These are phyloP conservation scores for Strongylocentrotus purpuratus DNA, from an alignment of 35 echinoderm and acorn worm species.

Conservation along the genomic window DNA sequence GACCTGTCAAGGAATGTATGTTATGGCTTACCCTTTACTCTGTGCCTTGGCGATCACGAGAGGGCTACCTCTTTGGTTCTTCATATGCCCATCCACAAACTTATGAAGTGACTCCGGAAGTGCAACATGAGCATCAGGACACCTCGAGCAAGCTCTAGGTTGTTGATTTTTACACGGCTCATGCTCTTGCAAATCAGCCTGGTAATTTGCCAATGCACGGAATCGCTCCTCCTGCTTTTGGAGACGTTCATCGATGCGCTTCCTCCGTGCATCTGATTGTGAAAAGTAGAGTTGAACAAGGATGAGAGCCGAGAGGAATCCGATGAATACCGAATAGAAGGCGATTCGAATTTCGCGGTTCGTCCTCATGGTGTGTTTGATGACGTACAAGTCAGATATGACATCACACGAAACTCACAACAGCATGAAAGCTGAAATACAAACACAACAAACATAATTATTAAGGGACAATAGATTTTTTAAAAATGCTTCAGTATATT, in stretches of 20 bases:
- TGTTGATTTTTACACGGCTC: not conserved
- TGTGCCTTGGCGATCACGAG: slow-evolving; percentile 63
- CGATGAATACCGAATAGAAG: slow-evolving; percentile 60
- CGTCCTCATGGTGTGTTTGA: not conserved
- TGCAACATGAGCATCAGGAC: slow-evolving; percentile 23
- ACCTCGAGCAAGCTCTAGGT: slow-evolving; percentile 39
- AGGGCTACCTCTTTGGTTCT: slow-evolving; percentile 39
- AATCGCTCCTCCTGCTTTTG: not conserved
- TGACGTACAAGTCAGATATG: not conserved
- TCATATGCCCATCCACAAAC: slow-evolving; percentile 67
- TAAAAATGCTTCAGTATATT: not conserved
- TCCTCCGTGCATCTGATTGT: not conserved
- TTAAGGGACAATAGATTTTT: not conserved
- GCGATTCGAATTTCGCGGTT: slow-evolving; percentile 69
- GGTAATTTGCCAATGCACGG: not conserved
- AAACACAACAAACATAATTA: not conserved
- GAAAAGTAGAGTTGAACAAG: not conserved
- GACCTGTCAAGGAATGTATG: not conserved
- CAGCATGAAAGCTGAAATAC: not conserved
- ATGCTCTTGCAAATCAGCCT: not conserved
- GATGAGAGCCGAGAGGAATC: slow-evolving; percentile 39
- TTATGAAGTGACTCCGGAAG: slow-evolving; percentile 57
- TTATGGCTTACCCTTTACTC: slow-evolving; percentile 67
- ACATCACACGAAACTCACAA: not conserved
- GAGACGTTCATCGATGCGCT: not conserved